Base-by-base conservation (phyloP, 1,140 invertebrate species). In the Vanessa tameamea region DNA sequence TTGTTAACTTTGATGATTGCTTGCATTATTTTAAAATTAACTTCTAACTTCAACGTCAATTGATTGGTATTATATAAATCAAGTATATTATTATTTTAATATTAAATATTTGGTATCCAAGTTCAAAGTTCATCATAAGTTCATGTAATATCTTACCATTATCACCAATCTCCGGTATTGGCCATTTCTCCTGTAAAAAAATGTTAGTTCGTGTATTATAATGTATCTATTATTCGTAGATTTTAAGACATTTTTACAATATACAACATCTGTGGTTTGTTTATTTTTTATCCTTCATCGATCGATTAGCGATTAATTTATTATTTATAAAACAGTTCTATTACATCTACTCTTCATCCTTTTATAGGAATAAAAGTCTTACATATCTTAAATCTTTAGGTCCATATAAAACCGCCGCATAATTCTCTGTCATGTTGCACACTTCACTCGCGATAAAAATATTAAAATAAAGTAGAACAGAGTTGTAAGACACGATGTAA, bases 101-200 rank as follows among this genome's bases (percentile, higher is more conserved):
- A n/a, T 50, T 50, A 50, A 6, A 12, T 50, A 50, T n/a, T n/a
- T 50, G 6, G 2, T 50, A 5, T 50, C 48, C 2, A 50, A 50
- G 48, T 50, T 14, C 12, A 14, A 53, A 53, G 51, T 53, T 53
- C n/a, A 50, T 50, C 15, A 14, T 50, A 14, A 50, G 48, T 50
- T 50, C 48, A 50, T 50, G 1, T 14, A 16, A 67, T 70, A 47
- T 66, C 70, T 65, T 76, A 83, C 81, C 81, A 26, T 83, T 70
- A 20, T 83, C 81, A 23, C 71, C 68, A 16, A 86, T 86, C 64
- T 76, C 81, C 3, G 84, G 84, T 37, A 79, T 66, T 1, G 81
- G 82, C 75, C 70, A 76, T 72, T 84, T 77, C 80, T 82, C 81
- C 82, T 86, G 76, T 47, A 86, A 86, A 14, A n/a, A 77, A 75